These are phyloP conservation scores for Pantherophis alleghaniensis DNA, from an alignment of 2,797 vertebrate species.

Conservation along the genomic window DNA sequence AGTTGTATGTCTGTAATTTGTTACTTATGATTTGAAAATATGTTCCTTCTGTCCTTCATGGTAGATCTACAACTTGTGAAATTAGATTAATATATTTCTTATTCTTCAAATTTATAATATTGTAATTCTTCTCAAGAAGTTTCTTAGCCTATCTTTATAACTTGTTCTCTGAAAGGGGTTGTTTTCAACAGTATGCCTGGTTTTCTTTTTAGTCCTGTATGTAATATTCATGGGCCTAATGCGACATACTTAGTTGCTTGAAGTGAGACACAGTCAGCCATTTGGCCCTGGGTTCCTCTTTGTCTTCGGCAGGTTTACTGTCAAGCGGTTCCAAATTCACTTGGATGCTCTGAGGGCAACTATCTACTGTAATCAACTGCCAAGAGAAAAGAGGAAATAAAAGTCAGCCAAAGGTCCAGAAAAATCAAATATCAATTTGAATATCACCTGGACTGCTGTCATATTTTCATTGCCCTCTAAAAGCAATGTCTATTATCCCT, in stretches of 20 bases:
- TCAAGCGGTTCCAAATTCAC: slow-evolving; percentile 67
- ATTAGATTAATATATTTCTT: background rate
- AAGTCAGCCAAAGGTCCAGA: background rate
- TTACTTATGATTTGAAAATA: background rate
- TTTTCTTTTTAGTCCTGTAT: background rate
- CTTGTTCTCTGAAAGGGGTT: background rate
- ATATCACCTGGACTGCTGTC: background rate
- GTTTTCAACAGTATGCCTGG: background rate
- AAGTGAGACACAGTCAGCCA: slow-evolving; percentile 84
- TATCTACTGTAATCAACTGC: slow-evolving; percentile 72
- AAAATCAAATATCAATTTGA: background rate
- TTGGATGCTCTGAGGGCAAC: slow-evolving; percentile 68
- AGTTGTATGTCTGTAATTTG: background rate
- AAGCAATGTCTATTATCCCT: background rate
- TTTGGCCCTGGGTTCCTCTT: slow-evolving; percentile 68
- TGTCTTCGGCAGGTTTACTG: slow-evolving; percentile 58
- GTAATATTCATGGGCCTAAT: background rate
- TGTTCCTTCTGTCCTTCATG: background rate
- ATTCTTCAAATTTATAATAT: background rate
- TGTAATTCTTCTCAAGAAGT: background rate
- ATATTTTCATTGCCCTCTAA: background rate
- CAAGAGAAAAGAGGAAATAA: slow-evolving; percentile 25
- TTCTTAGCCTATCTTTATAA: background rate
- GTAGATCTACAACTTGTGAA: background rate
- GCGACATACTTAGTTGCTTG: slow-evolving; percentile 84